Evolutionary conservation across 2,888 invertebrate species (phyloP).

Genomic region (Cephus pygmeus): DNA sequence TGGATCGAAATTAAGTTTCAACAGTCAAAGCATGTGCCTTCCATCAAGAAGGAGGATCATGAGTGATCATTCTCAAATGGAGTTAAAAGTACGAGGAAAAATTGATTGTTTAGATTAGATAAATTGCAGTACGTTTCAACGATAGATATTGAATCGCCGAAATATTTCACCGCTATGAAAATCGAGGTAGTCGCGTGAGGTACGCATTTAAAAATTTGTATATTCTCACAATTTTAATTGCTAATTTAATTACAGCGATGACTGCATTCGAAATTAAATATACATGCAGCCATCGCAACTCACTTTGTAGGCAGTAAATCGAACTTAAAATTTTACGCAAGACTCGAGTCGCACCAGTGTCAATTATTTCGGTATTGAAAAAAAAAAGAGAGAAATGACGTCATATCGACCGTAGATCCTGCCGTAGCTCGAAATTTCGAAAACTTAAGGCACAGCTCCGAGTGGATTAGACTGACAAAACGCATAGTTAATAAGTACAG

Average conservation of each 20-base stretch:
- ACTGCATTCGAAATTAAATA: too few species aligned
- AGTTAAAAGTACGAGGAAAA: background rate
- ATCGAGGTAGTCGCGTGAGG: background rate
- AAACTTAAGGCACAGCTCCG: conserved; percentile 5
- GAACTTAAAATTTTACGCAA: too few species aligned
- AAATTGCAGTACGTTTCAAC: background rate
- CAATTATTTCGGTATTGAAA: background rate
- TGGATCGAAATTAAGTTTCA: background rate
- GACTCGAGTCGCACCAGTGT: background rate
- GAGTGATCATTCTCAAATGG: background rate
- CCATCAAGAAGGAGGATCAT: background rate
- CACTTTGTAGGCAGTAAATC: too few species aligned
- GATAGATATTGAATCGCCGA: background rate
- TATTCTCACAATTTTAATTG: too few species aligned
- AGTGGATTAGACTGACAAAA: background rate
- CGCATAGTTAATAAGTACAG: background rate
- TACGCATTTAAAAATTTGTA: too few species aligned
- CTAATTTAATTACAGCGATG: too few species aligned
- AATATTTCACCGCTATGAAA: background rate
- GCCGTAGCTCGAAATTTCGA: background rate
- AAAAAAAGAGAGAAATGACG: background rate
- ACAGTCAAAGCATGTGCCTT: background rate
- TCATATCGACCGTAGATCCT: background rate
- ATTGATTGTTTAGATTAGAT: background rate
- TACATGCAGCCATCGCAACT: too few species aligned